Evolutionary conservation across 2,888 invertebrate genomes (phyloP).

Genomic region (Petrolisthes manimaculis): DNA sequence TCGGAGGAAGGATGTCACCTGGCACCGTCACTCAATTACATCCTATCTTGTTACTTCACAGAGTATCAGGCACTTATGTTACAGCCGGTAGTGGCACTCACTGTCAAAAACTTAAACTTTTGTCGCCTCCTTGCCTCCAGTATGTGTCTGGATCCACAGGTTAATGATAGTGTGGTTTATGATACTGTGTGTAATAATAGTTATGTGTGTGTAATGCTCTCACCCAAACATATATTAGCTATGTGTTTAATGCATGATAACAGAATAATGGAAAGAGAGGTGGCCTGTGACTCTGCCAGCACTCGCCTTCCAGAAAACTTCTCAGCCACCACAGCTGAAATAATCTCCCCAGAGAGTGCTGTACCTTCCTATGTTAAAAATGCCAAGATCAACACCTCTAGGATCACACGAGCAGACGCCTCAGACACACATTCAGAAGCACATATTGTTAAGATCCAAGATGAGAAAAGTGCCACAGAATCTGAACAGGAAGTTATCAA

Average conservation of each 20-base stretch:
- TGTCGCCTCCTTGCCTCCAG: slow-evolving; percentile 56
- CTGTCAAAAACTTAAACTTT: slow-evolving; percentile 57
- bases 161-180: slow-evolving; percentile 52
- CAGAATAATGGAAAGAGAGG: slow-evolving; percentile 28
- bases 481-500: slow-evolving; percentile 14
- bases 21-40: slow-evolving; percentile 61
- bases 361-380: slow-evolving; percentile 47
- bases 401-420: slow-evolving; percentile 49
- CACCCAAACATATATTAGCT: slow-evolving; percentile 63
- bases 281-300: slow-evolving; percentile 32
- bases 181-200: slow-evolving; percentile 61
- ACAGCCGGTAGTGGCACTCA: slow-evolving; percentile 42
- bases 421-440: not conserved
- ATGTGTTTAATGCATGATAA: slow-evolving; percentile 63
- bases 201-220: slow-evolving; percentile 65
- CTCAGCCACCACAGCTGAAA: slow-evolving; percentile 43
- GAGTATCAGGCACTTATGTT: slow-evolving; percentile 59
- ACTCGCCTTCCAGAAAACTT: slow-evolving; percentile 45
- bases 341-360: slow-evolving; percentile 10
- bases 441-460: not conserved
- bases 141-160: slow-evolving; percentile 42
- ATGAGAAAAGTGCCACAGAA: slow-evolving; percentile 11
- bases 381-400: slow-evolving; percentile 51
- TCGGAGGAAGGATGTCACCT: slow-evolving; percentile 52
- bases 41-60: slow-evolving; percentile 59